Conservation (phyloP, 2,113 vertebrate species). For the Zootoca vivipara region DNA sequence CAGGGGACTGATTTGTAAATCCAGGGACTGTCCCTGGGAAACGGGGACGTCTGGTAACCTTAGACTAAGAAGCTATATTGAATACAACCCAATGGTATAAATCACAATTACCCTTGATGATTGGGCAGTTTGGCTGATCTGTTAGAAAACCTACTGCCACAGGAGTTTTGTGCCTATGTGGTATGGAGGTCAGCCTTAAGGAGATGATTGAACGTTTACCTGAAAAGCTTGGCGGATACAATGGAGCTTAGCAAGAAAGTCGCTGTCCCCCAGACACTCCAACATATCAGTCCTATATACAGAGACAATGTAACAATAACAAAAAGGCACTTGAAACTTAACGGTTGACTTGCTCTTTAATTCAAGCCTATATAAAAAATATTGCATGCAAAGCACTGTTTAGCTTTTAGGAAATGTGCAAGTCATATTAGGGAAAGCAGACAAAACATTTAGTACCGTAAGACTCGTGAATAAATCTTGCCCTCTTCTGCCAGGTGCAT, state of each 20-base stretch:
- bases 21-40: too few species aligned
- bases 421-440: background rate
- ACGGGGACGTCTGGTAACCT: too few species aligned
- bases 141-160: background rate
- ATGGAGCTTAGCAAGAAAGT: slow-evolving; percentile 95
- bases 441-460: slow-evolving; percentile 77
- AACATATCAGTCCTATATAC: slow-evolving; percentile 89
- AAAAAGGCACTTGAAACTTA: slow-evolving; percentile 22
- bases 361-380: background rate
- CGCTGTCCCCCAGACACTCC: slow-evolving; percentile 90
- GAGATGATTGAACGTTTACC: slow-evolving; percentile 74
- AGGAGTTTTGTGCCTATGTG: background rate
- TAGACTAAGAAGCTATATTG: too few species aligned
- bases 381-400: background rate
- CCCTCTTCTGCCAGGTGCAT: slow-evolving; percentile 93
- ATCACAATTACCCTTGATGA: background rate
- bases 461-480: slow-evolving; percentile 89
- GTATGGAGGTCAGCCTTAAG: background rate
- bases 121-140: background rate
- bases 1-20: too few species aligned
- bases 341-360: background rate
- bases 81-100: too few species aligned
- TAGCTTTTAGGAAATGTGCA: background rate
- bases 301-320: background rate
- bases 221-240: slow-evolving; percentile 94